Conservation (phyloP, 2,113 vertebrate species). For the human region DNA sequence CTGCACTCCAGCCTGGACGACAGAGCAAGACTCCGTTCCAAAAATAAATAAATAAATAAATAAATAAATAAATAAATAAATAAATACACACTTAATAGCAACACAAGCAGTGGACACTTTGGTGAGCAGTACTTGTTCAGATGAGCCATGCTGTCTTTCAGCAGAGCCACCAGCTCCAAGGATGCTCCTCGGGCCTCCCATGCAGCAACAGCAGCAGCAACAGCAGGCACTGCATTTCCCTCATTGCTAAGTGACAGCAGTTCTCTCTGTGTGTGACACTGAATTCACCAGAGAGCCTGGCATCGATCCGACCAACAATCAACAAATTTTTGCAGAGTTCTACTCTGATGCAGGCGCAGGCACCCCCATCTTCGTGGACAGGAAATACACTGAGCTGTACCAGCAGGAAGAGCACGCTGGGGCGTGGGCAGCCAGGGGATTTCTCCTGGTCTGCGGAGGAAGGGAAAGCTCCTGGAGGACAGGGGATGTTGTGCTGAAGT, state of each 20-base stretch:
- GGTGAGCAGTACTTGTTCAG: accelerated
- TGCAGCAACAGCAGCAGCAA: accelerated
- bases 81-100: not conserved
- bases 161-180: not conserved
- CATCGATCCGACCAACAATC: not conserved
- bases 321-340: not conserved
- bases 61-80: not conserved
- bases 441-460: not conserved
- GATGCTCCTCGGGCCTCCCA: not conserved
- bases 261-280: not conserved
- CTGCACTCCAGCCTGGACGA: too few species aligned
- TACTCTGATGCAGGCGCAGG: accelerated
- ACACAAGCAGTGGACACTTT: not conserved
- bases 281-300: not conserved
- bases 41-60: too few species aligned
- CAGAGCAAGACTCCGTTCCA: too few species aligned
- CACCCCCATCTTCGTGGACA: not conserved
- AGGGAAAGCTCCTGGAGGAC: not conserved
- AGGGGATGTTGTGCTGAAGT: not conserved
- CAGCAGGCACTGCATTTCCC: not conserved
- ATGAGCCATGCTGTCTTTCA: not conserved
- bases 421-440: not conserved
- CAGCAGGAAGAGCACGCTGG: not conserved
- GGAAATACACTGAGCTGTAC: not conserved
- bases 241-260: not conserved